These are phyloP conservation scores for Tylochromis polylepis DNA, from an alignment of 2,113 vertebrate species.

Conservation along the genomic window DNA sequence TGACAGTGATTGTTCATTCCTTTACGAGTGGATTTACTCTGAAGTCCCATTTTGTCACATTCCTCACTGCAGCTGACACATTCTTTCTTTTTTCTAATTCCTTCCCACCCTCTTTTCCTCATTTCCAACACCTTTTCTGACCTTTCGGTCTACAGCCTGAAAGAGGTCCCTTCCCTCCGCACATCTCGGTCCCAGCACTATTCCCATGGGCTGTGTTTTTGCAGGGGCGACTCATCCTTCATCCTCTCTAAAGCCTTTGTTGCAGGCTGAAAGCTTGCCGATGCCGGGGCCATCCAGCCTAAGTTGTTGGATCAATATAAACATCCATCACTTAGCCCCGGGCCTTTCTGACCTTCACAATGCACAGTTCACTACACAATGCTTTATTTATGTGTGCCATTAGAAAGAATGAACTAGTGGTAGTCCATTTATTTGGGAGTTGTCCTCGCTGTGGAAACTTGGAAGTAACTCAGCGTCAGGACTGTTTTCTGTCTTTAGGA, in stretches of 20 bases:
- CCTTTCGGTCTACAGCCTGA: constrained; percentile 46
- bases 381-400: constrained; percentile 68
- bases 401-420: constrained; percentile 66
- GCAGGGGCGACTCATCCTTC: constrained; percentile 57
- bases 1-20: constrained; percentile 2
- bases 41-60: constrained; percentile 57
- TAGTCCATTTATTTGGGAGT: constrained; percentile 47
- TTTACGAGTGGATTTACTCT: constrained; percentile 27
- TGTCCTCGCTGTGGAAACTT: constrained; percentile 12
- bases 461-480: neutral
- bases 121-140: constrained; percentile 37
- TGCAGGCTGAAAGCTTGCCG: constrained; percentile 63
- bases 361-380: constrained; percentile 68
- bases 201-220: constrained; percentile 55
- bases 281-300: constrained; percentile 67
- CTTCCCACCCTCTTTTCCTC: constrained; percentile 16
- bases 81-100: constrained; percentile 28
- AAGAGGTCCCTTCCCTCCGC: constrained; percentile 50
- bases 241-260: constrained; percentile 71
- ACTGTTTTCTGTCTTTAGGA: neutral
- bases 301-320: constrained; percentile 75
- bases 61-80: constrained; percentile 34
- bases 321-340: constrained; percentile 69
- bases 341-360: constrained; percentile 68
- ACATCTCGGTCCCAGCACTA: constrained; percentile 27